Evolutionary conservation across 2,888 invertebrate species (phyloP).

Genomic region (Chalcis sispes): DNA sequence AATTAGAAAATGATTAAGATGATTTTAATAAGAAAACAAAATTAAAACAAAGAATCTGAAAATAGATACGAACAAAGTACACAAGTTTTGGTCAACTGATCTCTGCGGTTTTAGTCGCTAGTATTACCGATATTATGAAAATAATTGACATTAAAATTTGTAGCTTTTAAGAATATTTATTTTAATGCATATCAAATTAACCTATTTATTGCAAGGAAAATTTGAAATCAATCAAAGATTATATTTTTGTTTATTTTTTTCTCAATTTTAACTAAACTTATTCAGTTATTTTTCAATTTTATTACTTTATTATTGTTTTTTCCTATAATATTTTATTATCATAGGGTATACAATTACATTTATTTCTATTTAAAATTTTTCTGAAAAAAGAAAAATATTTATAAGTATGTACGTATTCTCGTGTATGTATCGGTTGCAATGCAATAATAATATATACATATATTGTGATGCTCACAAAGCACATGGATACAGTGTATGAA

Average conservation of each 20-base stretch:
- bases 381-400: conserved; percentile 58
- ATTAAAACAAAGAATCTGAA: conserved; percentile 6
- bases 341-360: too few relatives aligned
- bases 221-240: too few relatives aligned
- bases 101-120: conserved; percentile 52
- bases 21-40: background rate
- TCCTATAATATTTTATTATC: conserved; percentile 1
- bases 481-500: conserved; percentile 71
- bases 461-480: conserved; percentile 75
- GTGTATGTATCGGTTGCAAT: conserved; percentile 74
- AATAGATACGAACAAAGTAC: conserved; percentile 9
- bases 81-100: conserved; percentile 38
- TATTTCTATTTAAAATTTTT: conserved; percentile 43
- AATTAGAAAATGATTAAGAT: conserved; percentile 6
- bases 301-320: conserved; percentile 8
- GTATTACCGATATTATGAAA: conserved; percentile 44
- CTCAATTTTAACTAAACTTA: background rate
- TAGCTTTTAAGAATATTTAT: conserved; percentile 31
- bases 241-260: conserved; percentile 56
- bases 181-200: too few relatives aligned
- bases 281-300: too few relatives aligned
- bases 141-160: conserved; percentile 41
- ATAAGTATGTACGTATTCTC: conserved; percentile 66
- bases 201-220: too few relatives aligned
- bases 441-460: conserved; percentile 72